phyloP scores from a whole-genome alignment of 2,797 vertebrate genomes.

The Meriones psammophilus region DNA sequence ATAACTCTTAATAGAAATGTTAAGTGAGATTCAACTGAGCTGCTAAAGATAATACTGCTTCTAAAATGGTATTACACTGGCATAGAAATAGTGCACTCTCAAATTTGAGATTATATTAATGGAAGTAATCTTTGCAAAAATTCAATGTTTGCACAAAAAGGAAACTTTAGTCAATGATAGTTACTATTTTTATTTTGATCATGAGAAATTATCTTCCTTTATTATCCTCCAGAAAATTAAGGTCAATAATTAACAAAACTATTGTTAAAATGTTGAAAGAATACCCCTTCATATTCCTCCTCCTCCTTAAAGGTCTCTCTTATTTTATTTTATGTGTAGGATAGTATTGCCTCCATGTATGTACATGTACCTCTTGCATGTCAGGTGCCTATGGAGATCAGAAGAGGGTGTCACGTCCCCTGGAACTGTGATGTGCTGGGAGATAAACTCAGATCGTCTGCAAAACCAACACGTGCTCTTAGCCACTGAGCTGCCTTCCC shows the following conservation, averaged over 20 bases:
- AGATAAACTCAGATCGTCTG: not conserved
- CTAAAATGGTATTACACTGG: not conserved
- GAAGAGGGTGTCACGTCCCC: not conserved
- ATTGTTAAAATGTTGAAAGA: not conserved
- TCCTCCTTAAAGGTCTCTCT: not conserved
- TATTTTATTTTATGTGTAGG: not conserved
- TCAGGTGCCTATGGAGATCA: not conserved
- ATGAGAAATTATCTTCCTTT: not conserved
- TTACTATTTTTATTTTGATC: conserved; percentile 23
- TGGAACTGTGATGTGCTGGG: not conserved
- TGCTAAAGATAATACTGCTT: conserved; percentile 27
- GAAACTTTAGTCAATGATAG: not conserved
- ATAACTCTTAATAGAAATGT: conserved; percentile 10
- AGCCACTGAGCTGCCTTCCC: not conserved
- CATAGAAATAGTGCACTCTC: conserved; percentile 19
- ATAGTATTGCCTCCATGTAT: not conserved
- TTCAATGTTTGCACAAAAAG: conserved; percentile 17
- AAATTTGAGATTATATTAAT: conserved; percentile 51
- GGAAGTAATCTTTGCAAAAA: not conserved
- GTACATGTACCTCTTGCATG: not conserved
- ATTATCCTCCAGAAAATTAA: conserved; percentile 45
- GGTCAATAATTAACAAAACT: not conserved
- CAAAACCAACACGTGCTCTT: not conserved
- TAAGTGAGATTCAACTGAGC: conserved; percentile 44
- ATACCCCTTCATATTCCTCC: not conserved